Percentiles rank a stretch among this genome's conserved stretches.
Conservation (phyloP, 2,888 invertebrate species). For the Arctia plantaginis region DNA sequence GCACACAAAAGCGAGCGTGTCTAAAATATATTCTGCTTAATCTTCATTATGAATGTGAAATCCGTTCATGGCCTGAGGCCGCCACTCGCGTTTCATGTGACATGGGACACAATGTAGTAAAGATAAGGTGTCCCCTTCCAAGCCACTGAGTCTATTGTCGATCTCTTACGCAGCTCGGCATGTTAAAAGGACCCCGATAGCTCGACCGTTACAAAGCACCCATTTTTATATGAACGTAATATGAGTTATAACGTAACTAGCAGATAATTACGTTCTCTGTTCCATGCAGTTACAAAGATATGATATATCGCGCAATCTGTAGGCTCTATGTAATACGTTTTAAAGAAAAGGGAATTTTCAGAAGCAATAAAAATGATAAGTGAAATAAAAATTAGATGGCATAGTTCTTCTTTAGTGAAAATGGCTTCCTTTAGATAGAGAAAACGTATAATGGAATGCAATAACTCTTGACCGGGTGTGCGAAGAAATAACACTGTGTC, state of each 20-base stretch:
- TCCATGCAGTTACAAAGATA: slow-evolving; percentile 23
- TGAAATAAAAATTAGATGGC: slow-evolving; percentile 82
- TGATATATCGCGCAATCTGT: slow-evolving; percentile 26
- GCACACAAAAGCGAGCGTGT: slow-evolving; percentile 49
- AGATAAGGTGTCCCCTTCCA: slow-evolving; percentile 84
- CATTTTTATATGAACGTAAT: slow-evolving; percentile 55
- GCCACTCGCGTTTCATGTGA: slow-evolving; percentile 79
- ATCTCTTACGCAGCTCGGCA: slow-evolving; percentile 79
- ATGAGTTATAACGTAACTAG: slow-evolving; percentile 39
- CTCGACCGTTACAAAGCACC: slow-evolving; percentile 60
- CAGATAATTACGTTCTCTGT: slow-evolving; percentile 41
- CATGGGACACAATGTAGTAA: slow-evolving; percentile 82
- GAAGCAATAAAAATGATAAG: slow-evolving; percentile 73
- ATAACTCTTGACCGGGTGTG: slow-evolving; percentile 87
- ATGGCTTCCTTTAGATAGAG: slow-evolving; percentile 86
- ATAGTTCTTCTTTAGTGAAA: slow-evolving; percentile 84
- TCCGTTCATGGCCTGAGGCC: slow-evolving; percentile 73
- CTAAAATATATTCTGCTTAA: slow-evolving; percentile 65
- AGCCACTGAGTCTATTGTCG: slow-evolving; percentile 83
- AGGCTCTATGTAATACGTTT: slow-evolving; percentile 23
- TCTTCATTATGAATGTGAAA: slow-evolving; percentile 80
- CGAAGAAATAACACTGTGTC: slow-evolving; percentile 87
- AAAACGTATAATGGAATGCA: slow-evolving; percentile 86
- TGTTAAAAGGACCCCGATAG: slow-evolving; percentile 73
- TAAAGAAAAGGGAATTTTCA: slow-evolving; percentile 29